These are phyloP conservation scores for Chrysomallon squamiferum DNA, from an alignment of 1,140 invertebrate species.

Conservation along the genomic window DNA sequence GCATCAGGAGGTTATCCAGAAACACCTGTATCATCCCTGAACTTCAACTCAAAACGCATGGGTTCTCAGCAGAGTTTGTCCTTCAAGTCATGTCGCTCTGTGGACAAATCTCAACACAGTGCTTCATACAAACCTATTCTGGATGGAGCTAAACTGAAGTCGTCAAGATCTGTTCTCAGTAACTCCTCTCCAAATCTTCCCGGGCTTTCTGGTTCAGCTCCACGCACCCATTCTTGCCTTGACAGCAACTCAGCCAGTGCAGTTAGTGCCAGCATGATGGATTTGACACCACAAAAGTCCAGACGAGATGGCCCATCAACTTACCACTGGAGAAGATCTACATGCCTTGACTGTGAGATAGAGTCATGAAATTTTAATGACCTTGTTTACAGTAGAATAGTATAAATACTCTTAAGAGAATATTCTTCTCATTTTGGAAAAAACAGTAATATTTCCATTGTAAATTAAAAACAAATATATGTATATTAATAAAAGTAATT, in stretches of 20 bases:
- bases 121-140: constrained; percentile 8
- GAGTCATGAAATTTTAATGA: not conserved
- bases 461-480: no score
- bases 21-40: not conserved
- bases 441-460: no score
- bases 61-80: not conserved
- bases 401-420: no score
- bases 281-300: constrained; percentile 14
- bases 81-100: not conserved
- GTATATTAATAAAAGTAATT: no score
- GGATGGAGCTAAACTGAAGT: constrained; percentile 8
- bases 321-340: not conserved
- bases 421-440: no score
- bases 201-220: not conserved
- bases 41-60: not conserved
- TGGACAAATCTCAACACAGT: no score
- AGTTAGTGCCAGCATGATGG: constrained; percentile 36
- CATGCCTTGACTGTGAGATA: constrained; percentile 1
- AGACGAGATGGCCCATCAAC: not conserved
- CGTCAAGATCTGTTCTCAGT: not conserved
- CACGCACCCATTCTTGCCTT: constrained; percentile 7
- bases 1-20: not conserved
- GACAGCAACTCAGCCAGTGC: constrained; percentile 11
- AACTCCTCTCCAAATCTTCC: constrained; percentile 4
- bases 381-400: no score